These are phyloP conservation scores for Sarotherodon lohbergeri DNA, from an alignment of 2,113 vertebrate genomes.

Conservation along the genomic window DNA sequence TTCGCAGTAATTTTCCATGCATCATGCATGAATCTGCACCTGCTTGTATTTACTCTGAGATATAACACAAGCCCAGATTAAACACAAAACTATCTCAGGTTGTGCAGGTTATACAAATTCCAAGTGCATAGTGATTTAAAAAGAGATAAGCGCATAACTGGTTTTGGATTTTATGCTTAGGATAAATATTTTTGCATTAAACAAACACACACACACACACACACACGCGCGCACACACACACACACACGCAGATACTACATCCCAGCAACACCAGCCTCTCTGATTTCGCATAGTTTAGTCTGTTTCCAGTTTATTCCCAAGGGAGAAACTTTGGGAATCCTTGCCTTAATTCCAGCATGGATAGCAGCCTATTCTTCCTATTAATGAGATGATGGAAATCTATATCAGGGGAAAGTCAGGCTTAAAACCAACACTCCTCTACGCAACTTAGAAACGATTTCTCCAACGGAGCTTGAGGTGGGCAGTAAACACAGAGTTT, in stretches of 20 bases:
- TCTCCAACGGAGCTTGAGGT: background rate
- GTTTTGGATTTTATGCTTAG: background rate
- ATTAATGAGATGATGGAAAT: background rate
- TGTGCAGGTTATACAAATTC: background rate
- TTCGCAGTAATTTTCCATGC: background rate
- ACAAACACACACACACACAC: background rate
- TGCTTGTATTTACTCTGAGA: background rate
- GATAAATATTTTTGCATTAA: background rate
- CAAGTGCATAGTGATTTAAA: background rate
- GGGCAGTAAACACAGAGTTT: background rate
- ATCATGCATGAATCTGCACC: background rate
- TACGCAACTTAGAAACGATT: background rate
- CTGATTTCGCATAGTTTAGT: background rate
- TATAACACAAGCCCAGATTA: background rate
- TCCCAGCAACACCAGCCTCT: background rate
- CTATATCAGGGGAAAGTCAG: background rate
- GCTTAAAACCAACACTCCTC: background rate
- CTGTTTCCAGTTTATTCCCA: background rate
- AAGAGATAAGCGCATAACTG: fast-evolving
- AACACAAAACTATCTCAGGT: background rate
- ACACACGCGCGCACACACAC: no score
- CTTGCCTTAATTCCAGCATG: background rate
- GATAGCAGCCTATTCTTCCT: background rate
- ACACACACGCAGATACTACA: fast-evolving
- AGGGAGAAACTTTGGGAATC: background rate